These are phyloP conservation scores for Metellina segmentata DNA, from an alignment of 2,888 invertebrate genomes.

Conservation along the genomic window DNA sequence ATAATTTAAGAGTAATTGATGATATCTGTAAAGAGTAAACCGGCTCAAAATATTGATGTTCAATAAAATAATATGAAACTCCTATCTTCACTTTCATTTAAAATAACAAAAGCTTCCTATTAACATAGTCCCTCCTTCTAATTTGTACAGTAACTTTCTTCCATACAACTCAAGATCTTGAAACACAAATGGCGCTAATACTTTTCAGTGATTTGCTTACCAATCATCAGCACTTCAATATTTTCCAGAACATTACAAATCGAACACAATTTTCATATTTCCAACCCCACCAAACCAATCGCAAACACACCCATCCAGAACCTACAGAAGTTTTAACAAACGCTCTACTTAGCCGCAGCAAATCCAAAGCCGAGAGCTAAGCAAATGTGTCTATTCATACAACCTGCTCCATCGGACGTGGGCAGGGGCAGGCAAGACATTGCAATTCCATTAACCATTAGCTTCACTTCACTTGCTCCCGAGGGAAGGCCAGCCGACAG, in stretches of 20 bases:
- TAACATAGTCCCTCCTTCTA: no score
- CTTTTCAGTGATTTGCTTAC: no score
- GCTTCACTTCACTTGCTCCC: conserved; percentile 13
- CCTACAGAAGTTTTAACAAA: not conserved
- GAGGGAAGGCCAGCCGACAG: not conserved
- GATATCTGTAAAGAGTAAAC: no score
- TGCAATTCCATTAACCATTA: conserved; percentile 53
- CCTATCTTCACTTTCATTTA: no score
- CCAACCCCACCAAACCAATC: not conserved
- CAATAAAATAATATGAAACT: no score
- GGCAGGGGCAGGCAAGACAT: not conserved
- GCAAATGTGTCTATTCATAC: conserved; percentile 24
- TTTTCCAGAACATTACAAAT: not conserved
- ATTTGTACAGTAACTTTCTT: no score
- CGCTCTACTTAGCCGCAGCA: conserved; percentile 27
- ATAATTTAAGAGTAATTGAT: no score
- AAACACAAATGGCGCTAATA: no score
- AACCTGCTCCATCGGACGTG: not conserved
- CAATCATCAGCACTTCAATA: not conserved
- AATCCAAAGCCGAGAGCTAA: conserved; percentile 1
- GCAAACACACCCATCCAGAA: not conserved
- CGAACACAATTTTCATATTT: not conserved
- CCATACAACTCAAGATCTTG: no score
- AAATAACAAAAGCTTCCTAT: no score
- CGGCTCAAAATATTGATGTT: no score